These are phyloP conservation scores for Ellobium chinense DNA, from an alignment of 2,888 invertebrate genomes.

Conservation along the genomic window DNA sequence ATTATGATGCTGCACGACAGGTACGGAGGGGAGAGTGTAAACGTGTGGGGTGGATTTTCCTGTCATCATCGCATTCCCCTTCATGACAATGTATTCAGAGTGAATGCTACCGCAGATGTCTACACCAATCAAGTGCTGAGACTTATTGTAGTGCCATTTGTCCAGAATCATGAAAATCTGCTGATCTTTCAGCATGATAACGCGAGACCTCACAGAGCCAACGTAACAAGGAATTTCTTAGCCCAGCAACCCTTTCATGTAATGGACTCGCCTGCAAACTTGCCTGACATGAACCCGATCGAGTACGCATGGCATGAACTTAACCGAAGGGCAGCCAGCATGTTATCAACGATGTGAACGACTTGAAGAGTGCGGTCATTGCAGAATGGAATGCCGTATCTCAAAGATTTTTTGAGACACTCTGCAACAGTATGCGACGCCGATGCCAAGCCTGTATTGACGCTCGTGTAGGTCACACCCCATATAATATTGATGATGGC, in stretches of 20 bases:
- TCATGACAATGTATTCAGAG: slow-evolving; percentile 25
- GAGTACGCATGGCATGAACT: slow-evolving; percentile 24
- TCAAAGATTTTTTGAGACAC: too few species aligned
- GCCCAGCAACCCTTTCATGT: slow-evolving; percentile 12
- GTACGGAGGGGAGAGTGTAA: slow-evolving; percentile 10
- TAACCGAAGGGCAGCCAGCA: background rate
- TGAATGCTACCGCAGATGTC: slow-evolving; percentile 5
- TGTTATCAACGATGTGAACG: background rate
- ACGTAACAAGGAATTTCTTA: background rate
- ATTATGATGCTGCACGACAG: slow-evolving; percentile 12
- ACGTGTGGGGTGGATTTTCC: background rate
- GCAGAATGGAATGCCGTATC: background rate
- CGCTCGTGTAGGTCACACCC: background rate
- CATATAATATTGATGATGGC: background rate
- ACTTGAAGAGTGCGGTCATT: slow-evolving; percentile 4
- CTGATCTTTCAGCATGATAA: slow-evolving; percentile 8
- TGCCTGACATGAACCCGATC: slow-evolving; percentile 13
- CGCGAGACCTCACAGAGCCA: background rate
- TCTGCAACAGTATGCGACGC: background rate
- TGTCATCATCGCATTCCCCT: background rate
- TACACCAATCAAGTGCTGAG: background rate
- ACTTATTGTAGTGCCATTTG: slow-evolving; percentile 5
- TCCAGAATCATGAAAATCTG: background rate
- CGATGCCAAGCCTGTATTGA: slow-evolving; percentile 18
- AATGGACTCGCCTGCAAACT: slow-evolving; percentile 18